A percentile compares a stretch with the other conserved stretches of the same genome.
phyloP scores from a whole-genome alignment of 2,797 vertebrate genomes.

The Fistularia tabacaria region DNA sequence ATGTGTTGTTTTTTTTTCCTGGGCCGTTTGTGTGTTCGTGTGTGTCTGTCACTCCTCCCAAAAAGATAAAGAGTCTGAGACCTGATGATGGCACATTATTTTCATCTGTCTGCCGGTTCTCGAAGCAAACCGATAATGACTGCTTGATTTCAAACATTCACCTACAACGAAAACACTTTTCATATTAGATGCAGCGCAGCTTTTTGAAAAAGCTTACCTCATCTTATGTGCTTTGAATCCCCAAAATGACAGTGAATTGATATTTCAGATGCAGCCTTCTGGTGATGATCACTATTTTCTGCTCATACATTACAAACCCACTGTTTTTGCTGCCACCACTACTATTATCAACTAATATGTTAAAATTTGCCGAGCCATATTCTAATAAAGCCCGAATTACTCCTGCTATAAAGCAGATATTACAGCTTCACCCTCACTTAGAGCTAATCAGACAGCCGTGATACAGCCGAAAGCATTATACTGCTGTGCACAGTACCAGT shows the following conservation, averaged over 20 bases:
- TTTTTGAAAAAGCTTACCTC: slow-evolving; percentile 40
- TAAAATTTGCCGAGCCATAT: slow-evolving; percentile 1
- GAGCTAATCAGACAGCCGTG: slow-evolving; percentile 24
- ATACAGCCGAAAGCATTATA: slow-evolving; percentile 36
- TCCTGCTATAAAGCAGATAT: slow-evolving; percentile 26
- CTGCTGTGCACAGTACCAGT: slow-evolving; percentile 21
- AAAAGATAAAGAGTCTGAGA: slow-evolving; percentile 30
- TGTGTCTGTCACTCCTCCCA: slow-evolving; percentile 35
- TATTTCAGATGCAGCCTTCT: slow-evolving; percentile 16
- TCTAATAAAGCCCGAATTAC: slow-evolving; percentile 27
- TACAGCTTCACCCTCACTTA: slow-evolving; percentile 17
- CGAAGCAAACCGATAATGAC: not conserved
- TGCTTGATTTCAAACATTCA: too few relatives aligned
- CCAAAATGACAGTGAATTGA: slow-evolving; percentile 11
- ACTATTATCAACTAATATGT: slow-evolving; percentile 8
- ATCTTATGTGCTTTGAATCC: slow-evolving; percentile 54
- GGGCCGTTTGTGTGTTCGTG: slow-evolving; percentile 21
- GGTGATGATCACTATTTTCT: slow-evolving; percentile 9
- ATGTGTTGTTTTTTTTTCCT: slow-evolving; percentile 18
- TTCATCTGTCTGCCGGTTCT: slow-evolving; percentile 21
- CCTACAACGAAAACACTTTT: slow-evolving; percentile 5
- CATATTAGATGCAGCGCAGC: slow-evolving; percentile 30
- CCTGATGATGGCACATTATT: slow-evolving; percentile 26
- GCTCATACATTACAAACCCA: slow-evolving; percentile 10
- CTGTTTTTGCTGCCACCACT: slow-evolving; percentile 3